Evolutionary conservation across 2,113 vertebrate species (phyloP).

Genomic region (Dicrurus megarhynchus): DNA sequence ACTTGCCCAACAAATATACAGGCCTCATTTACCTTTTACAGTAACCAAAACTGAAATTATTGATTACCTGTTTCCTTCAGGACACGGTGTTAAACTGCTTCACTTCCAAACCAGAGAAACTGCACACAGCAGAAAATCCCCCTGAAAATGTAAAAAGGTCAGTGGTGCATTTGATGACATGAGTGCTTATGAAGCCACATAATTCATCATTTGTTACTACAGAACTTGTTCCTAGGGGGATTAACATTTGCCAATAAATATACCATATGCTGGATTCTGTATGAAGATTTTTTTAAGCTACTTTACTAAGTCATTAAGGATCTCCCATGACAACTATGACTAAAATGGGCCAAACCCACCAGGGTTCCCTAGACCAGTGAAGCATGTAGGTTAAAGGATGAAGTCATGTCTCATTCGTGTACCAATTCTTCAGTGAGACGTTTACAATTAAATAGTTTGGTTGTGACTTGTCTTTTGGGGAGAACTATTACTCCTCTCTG

Average conservation of each 20-base stretch:
- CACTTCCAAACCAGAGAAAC: slow-evolving; percentile 55
- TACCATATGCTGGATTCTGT: slow-evolving; percentile 55
- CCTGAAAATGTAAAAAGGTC: slow-evolving; percentile 70
- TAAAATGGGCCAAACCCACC: slow-evolving; percentile 55
- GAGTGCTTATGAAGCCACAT: slow-evolving; percentile 60
- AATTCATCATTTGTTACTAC: slow-evolving; percentile 71
- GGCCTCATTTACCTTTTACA: slow-evolving; percentile 55
- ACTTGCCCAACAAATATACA: background rate
- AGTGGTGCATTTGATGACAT: slow-evolving; percentile 65
- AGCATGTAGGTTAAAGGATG: slow-evolving; percentile 51
- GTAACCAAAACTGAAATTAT: slow-evolving; percentile 71
- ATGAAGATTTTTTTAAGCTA: slow-evolving; percentile 58
- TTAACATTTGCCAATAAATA: slow-evolving; percentile 68
- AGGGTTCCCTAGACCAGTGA: slow-evolving; percentile 53
- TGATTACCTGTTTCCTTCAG: slow-evolving; percentile 65
- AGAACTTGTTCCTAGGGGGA: slow-evolving; percentile 44
- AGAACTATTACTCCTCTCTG: background rate
- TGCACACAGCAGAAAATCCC: slow-evolving; percentile 55
- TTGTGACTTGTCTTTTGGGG: slow-evolving; percentile 48
- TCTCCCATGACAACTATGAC: slow-evolving; percentile 56
- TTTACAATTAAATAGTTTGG: slow-evolving; percentile 54
- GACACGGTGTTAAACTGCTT: slow-evolving; percentile 35
- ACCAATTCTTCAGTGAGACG: slow-evolving; percentile 41
- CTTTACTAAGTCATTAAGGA: slow-evolving; percentile 56
- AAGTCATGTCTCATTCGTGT: slow-evolving; percentile 65